phyloP scores from a whole-genome alignment of 2,888 invertebrate genomes.

The Gordius sp. region DNA sequence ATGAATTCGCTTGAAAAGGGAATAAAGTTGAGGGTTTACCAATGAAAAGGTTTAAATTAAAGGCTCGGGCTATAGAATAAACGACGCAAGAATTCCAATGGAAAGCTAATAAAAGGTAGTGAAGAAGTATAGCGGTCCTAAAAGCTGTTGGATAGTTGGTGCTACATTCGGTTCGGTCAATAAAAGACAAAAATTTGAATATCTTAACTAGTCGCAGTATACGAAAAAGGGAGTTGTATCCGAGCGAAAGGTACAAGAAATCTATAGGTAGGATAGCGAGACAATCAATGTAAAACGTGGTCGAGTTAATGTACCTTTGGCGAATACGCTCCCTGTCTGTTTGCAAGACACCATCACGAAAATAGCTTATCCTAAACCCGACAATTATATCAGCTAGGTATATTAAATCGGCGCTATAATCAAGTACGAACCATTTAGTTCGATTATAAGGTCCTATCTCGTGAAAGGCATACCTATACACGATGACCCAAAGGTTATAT shows the following conservation, averaged over 20 bases:
- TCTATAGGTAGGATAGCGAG: conserved; percentile 84
- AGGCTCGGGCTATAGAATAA: neutral
- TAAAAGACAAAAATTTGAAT: conserved; percentile 88
- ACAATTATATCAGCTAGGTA: conserved; percentile 84
- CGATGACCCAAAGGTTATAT: conserved; percentile 90
- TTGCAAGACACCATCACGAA: conserved; percentile 87
- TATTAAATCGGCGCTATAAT: conserved; percentile 79
- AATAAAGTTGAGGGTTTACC: neutral
- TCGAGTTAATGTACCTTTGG: conserved; percentile 87
- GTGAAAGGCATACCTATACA: conserved; percentile 91
- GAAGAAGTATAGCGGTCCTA: conserved; percentile 30
- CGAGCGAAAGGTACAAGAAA: conserved; percentile 86
- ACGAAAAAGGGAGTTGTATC: conserved; percentile 65
- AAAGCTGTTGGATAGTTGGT: conserved; percentile 90
- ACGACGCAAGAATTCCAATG: conserved; percentile 92
- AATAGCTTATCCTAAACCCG: conserved; percentile 82
- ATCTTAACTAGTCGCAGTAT: conserved; percentile 85
- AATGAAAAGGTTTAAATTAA: neutral
- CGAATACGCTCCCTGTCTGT: conserved; percentile 73
- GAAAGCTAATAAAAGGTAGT: conserved; percentile 85
- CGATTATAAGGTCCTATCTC: conserved; percentile 50
- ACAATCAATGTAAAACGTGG: conserved; percentile 91
- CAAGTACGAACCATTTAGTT: conserved; percentile 78
- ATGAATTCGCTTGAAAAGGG: neutral
- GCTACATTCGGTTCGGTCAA: conserved; percentile 88